Evolutionary conservation across 2,113 vertebrate genomes (phyloP), one percentile per base, ranked within the genome.

Genomic region (Corythaeola cristata): DNA sequence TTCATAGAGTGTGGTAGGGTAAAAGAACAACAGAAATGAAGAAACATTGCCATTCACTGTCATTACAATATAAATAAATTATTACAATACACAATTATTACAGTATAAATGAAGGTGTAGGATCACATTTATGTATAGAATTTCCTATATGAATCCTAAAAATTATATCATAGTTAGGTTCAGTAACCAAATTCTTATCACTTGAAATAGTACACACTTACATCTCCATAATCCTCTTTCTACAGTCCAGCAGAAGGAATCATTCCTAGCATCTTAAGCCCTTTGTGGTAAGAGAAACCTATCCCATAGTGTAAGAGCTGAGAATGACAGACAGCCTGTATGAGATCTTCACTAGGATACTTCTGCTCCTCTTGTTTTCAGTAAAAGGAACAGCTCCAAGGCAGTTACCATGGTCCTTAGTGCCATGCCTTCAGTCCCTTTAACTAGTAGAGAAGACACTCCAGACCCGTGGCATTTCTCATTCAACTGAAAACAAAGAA

Each of bases 401-500:
- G 88, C 93, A 59, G 90, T 80, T 84, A 73, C 91, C 63, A 63
- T 53, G 73, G 68, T 76, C 49, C 66, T 92, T 37, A 28, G 37
- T 52, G 69, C 55, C 86, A 76, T 78, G 67, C 41, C 89, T 94
- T 52, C 84, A 81, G 59, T 62, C 41, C 77, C 58, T 93, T 88
- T 77, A 91, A 78, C 49, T 20, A 84, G 71, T 30, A 90, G 28
- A 86, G 64, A 91, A 85, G 68, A 74, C 69, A 41, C 60, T 88
- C 73, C 63, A 82, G 73, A 91, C 50, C 79, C 44, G 1, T 67
- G 63, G 86, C 75, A 91, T 90, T 92, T 94, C 77, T 83, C 76
- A 86, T 92, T 96, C 85, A 88, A 78, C 64, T 63, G 86, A 72
- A 90, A 95, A 96, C 88, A 96, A 86, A 94, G 88, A 69, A 77